Conservation (phyloP, 2,888 invertebrate species). For the Chymomyza caudatula region DNA sequence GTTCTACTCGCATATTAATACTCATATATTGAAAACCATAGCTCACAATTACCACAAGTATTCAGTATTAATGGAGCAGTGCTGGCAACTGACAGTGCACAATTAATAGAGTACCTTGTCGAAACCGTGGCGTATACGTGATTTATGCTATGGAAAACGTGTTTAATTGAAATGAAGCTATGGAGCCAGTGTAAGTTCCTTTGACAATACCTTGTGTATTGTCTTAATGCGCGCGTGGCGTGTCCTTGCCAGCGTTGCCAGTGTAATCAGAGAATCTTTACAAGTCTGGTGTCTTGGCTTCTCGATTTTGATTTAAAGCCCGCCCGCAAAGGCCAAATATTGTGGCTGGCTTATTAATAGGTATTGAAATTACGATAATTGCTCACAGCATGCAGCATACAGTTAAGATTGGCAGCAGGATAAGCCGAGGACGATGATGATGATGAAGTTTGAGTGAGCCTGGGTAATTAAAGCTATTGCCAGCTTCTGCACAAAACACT, state of each 20-base stretch:
- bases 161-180: constrained; percentile 55
- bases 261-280: not conserved
- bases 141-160: constrained; percentile 51
- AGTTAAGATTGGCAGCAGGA: constrained; percentile 6
- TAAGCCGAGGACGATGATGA: constrained; percentile 15
- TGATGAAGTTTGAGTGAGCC: too few species aligned
- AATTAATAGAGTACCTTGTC: constrained; percentile 49
- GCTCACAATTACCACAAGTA: not conserved
- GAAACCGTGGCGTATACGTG: constrained; percentile 56
- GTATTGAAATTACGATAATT: constrained; percentile 40
- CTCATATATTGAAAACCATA: not conserved
- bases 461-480: constrained; percentile 46
- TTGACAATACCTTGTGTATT: not conserved
- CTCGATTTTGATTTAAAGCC: constrained; percentile 31
- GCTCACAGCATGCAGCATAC: not conserved
- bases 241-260: too few species aligned
- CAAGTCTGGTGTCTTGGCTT: constrained; percentile 15
- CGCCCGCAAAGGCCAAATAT: constrained; percentile 57
- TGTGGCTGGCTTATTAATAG: constrained; percentile 56
- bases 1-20: not conserved
- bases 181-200: not conserved
- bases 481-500: constrained; percentile 17
- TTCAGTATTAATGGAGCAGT: constrained; percentile 28
- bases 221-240: too few species aligned
- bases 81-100: constrained; percentile 59